A percentile compares a stretch with the other conserved stretches of the same genome.
phyloP scores from a whole-genome alignment of 2,888 invertebrate species.

The Drosophila quinaria region DNA sequence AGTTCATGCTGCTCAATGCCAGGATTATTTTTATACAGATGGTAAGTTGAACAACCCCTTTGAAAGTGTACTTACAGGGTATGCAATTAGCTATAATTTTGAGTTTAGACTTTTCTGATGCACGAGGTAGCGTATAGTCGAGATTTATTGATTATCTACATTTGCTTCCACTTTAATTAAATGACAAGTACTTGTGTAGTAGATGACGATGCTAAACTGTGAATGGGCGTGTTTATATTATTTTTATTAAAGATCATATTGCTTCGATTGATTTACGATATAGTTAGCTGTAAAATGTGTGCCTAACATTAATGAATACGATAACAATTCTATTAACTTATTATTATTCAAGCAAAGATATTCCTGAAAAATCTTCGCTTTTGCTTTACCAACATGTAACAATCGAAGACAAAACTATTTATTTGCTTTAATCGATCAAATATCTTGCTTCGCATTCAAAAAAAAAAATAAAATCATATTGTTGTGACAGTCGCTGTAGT shows the following conservation, averaged over 20 bases:
- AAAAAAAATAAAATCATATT: conserved; percentile 5
- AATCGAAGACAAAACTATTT: not conserved
- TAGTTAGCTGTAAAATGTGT: conserved; percentile 41
- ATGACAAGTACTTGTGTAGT: conserved; percentile 21
- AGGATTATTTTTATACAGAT: conserved; percentile 95
- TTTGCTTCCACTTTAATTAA: conserved; percentile 27
- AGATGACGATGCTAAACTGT: conserved; percentile 38
- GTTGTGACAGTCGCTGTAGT: conserved; percentile 48
- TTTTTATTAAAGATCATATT: conserved; percentile 48
- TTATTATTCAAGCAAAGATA: not conserved
- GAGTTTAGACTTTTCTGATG: not conserved
- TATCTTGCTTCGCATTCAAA: not conserved
- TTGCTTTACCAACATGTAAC: not conserved
- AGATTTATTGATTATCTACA: not conserved
- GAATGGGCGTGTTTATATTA: conserved; percentile 55
- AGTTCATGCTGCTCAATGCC: conserved; percentile 95
- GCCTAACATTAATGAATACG: conserved; percentile 15
- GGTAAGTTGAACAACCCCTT: conserved; percentile 87
- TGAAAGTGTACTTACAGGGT: not conserved
- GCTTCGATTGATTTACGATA: conserved; percentile 58
- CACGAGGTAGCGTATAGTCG: conserved; percentile 34
- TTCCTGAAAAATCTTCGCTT: not conserved
- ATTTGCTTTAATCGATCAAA: not conserved
- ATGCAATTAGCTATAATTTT: not conserved
- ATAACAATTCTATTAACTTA: not conserved